Conservation (phyloP, 2,797 vertebrate species). For the Silurus lanzhouensis region DNA sequence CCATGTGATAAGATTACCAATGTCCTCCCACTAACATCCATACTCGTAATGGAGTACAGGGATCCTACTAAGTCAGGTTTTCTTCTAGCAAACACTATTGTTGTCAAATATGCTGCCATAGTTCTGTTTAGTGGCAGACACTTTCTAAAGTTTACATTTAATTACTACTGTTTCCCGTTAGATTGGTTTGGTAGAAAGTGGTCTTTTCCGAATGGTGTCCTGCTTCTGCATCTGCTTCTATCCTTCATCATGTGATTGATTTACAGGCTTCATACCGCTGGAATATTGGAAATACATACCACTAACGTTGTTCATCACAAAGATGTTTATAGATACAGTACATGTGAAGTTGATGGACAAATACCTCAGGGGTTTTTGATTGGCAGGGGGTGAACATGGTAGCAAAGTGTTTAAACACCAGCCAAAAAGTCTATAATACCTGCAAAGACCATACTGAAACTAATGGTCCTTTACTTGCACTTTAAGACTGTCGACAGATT, state of each 20-base stretch:
- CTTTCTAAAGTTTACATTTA: neutral
- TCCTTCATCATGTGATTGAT: neutral
- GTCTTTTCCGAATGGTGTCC: too few relatives aligned
- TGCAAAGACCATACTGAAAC: neutral
- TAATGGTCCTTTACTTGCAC: too few relatives aligned
- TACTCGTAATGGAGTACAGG: neutral
- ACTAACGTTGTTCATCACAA: neutral
- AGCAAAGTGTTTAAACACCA: neutral
- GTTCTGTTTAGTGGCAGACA: neutral
- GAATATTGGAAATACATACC: neutral
- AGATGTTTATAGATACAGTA: neutral
- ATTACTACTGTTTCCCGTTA: neutral
- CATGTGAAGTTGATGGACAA: neutral
- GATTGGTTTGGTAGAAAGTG: neutral
- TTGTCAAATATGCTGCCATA: neutral
- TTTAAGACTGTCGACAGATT: too few relatives aligned
- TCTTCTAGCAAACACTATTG: neutral
- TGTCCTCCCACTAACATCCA: neutral
- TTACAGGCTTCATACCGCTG: too few relatives aligned
- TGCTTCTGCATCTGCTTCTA: too few relatives aligned
- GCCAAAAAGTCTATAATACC: neutral
- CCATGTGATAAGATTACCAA: neutral
- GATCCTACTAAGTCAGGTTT: too few relatives aligned
- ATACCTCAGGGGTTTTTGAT: neutral
- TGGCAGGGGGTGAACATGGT: neutral